Conservation (phyloP, 2,888 invertebrate species). For the Branchinecta sandiegonensis region DNA sequence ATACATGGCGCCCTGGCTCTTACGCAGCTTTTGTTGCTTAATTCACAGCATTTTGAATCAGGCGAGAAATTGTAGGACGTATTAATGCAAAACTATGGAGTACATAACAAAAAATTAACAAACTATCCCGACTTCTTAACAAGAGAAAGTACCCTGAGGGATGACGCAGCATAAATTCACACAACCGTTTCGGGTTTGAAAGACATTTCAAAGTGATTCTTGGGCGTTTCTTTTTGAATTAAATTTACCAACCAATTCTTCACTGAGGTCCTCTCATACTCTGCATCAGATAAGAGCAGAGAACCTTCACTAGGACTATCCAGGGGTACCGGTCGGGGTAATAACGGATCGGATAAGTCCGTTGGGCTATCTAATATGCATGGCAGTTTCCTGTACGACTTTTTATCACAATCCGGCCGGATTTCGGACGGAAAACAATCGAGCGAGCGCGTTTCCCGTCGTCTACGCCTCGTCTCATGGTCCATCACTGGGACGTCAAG, state of each 20-base stretch:
- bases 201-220: slow-evolving; percentile 13
- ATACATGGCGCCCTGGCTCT: no score
- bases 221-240: neutral
- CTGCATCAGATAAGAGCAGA: neutral
- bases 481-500: slow-evolving; percentile 21
- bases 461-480: neutral
- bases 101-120: no score
- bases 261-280: neutral
- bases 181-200: slow-evolving; percentile 15
- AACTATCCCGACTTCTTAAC: neutral
- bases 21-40: no score
- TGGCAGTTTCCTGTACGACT: neutral
- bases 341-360: neutral
- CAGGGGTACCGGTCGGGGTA: neutral
- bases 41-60: no score
- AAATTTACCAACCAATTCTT: slow-evolving; percentile 6
- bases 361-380: neutral
- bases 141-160: slow-evolving; percentile 4
- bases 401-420: slow-evolving; percentile 13
- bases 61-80: no score
- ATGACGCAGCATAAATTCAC: neutral
- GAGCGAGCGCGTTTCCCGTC: slow-evolving; percentile 22
- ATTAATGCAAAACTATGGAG: no score
- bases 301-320: neutral
- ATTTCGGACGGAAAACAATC: slow-evolving; percentile 22